These are phyloP conservation scores for Oreotrochilus melanogaster DNA, from an alignment of 2,113 vertebrate genomes.

Conservation along the genomic window DNA sequence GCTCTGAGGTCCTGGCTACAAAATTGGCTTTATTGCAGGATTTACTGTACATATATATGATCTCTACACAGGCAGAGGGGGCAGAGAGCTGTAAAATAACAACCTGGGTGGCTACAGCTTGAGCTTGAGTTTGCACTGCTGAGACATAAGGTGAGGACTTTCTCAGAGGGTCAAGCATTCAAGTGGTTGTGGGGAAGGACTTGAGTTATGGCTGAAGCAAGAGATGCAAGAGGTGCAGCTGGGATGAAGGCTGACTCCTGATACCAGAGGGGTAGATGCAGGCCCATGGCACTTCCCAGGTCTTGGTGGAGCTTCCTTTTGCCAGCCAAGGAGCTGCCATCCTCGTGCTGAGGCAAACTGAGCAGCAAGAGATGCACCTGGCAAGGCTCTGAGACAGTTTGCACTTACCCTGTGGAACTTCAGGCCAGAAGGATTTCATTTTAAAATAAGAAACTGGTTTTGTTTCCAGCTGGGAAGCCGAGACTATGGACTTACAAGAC, in stretches of 20 bases:
- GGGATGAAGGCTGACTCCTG: background rate
- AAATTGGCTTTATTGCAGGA: constrained; percentile 44
- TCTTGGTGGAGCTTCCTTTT: background rate
- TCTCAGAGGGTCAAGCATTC: rapidly evolving
- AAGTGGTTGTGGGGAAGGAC: rapidly evolving
- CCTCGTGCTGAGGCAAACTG: rapidly evolving
- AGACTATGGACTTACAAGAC: background rate
- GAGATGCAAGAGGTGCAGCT: background rate
- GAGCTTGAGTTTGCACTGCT: background rate
- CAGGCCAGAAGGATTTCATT: background rate
- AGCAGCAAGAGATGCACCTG: background rate
- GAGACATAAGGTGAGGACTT: background rate
- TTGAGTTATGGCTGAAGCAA: background rate
- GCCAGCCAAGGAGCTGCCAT: background rate
- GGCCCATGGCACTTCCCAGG: background rate
- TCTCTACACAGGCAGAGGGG: background rate
- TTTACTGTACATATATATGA: background rate
- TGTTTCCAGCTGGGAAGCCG: background rate
- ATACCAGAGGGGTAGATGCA: background rate
- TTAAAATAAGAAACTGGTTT: background rate
- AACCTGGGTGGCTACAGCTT: background rate
- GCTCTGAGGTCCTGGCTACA: background rate
- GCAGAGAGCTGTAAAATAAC: background rate
- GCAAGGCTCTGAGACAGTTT: background rate
- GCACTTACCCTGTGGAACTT: background rate